Percentiles rank a stretch among this genome's conserved stretches.
These are phyloP conservation scores for Bombus superbus DNA, from an alignment of 1,140 invertebrate species.

Conservation along the genomic window DNA sequence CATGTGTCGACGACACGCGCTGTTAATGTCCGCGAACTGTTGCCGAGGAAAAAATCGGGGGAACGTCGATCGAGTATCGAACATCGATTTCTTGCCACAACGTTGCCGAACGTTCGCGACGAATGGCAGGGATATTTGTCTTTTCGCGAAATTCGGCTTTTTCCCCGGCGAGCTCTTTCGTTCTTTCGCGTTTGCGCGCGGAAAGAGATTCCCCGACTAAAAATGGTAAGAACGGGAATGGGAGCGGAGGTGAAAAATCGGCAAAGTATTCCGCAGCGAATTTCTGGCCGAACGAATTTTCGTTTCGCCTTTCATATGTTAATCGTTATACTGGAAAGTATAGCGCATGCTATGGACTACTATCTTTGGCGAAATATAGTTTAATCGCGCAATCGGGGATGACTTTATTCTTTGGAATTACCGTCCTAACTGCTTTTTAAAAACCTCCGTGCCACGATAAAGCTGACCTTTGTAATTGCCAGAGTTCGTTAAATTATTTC, in stretches of 20 bases:
- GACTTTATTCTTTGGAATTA: too few relatives aligned
- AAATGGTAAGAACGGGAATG: not conserved
- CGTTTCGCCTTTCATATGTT: too few relatives aligned
- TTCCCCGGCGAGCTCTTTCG: too few relatives aligned
- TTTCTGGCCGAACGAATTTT: too few relatives aligned
- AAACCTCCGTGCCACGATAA: too few relatives aligned
- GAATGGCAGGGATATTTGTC: constrained; percentile 13
- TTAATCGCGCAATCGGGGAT: too few relatives aligned
- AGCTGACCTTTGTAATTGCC: too few relatives aligned
- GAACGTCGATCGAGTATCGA: constrained; percentile 20
- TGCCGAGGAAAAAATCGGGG: not conserved
- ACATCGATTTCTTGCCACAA: not conserved
- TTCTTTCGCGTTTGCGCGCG: not conserved
- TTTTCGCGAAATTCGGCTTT: not conserved
- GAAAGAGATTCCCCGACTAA: not conserved
- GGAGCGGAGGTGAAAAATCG: not conserved
- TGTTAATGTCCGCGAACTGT: constrained; percentile 1
- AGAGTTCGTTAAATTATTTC: too few relatives aligned
- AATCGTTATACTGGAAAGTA: too few relatives aligned
- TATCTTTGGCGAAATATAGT: too few relatives aligned
- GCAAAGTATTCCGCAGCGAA: too few relatives aligned
- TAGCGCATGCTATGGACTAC: fast-evolving
- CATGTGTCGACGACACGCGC: constrained; percentile 1
- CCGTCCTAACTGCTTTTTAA: too few relatives aligned
- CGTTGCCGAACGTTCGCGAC: not conserved